These are phyloP conservation scores for Bombus pascuorum DNA, from an alignment of 1,140 invertebrate genomes.

Conservation along the genomic window DNA sequence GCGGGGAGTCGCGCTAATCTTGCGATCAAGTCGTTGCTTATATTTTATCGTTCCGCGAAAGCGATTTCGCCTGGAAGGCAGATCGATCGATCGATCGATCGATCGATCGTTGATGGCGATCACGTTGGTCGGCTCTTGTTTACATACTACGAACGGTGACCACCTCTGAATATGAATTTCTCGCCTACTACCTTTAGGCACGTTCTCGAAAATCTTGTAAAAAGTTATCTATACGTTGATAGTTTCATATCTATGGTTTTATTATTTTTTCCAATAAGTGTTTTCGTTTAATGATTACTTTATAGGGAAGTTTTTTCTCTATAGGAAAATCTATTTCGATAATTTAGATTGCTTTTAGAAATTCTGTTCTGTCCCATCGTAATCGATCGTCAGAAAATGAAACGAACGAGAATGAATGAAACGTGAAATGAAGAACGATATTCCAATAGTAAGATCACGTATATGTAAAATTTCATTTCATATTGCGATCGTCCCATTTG, in stretches of 20 bases:
- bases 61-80: conserved; percentile 54
- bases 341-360: no score
- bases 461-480: no score
- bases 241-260: not conserved
- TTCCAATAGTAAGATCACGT: no score
- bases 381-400: no score
- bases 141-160: conserved; percentile 73
- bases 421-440: no score
- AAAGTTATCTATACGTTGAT: not conserved
- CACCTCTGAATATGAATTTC: conserved; percentile 73
- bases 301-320: no score
- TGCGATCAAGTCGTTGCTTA: conserved; percentile 57
- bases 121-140: conserved; percentile 78
- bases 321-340: no score
- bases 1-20: conserved; percentile 52
- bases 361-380: no score
- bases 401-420: no score
- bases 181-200: conserved; percentile 43
- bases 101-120: conserved; percentile 73
- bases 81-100: conserved; percentile 41
- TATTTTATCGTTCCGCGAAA: conserved; percentile 67
- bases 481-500: no score
- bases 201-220: conserved; percentile 58
- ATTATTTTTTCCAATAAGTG: accelerated
- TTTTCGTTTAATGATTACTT: not conserved